Evolutionary conservation across 2,888 invertebrate species (phyloP), one percentile per base, ranked within the genome.

Genomic region (Boloria euphrosyne): DNA sequence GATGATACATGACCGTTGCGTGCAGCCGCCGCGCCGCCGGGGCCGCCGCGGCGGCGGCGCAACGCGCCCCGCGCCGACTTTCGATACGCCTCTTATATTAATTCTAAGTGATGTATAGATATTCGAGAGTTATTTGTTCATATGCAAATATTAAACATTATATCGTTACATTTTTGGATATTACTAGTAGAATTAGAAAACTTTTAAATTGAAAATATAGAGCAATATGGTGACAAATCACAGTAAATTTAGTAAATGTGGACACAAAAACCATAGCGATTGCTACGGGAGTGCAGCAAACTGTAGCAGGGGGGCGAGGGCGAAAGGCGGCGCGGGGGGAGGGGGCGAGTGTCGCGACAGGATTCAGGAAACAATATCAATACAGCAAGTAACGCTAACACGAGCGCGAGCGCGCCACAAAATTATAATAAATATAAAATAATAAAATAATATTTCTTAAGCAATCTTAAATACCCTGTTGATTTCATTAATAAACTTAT

Each of bases 401-500:
- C 31, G 79, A 82, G 82, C 82, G 79, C 82, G 80, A 81, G 80
- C 80, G 78, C 78, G 77, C 75, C 76, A 79, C 76, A 82, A 81
- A 81, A 82, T 38, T 13, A 59, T 75, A 83, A 89, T 89, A 90
- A 90, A 90, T 89, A 91, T 84, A 87, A 90, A 89, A 89, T 87
- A 84, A 91, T 84, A 87, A 90, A 89, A 89, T 87, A 84, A 89
- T 84, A 87, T 84, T 85, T 84, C 90, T 89, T 89, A 91, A 89
- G 89, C 89, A 86, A 90, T 90, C 88, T 90, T 91, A 90, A 90
- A 92, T 92, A 92, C 91, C 91, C 92, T 92, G 91, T 92, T 90
- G 89, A 89, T 90, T 90, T 88, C 83, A 85, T 86, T 86, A 85
- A 80, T 83, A 69, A 77, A 76, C 74, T 71, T 72, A 76, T 72